These are phyloP conservation scores for Spilosoma lubricipeda DNA, from an alignment of 2,888 invertebrate genomes.

Conservation along the genomic window DNA sequence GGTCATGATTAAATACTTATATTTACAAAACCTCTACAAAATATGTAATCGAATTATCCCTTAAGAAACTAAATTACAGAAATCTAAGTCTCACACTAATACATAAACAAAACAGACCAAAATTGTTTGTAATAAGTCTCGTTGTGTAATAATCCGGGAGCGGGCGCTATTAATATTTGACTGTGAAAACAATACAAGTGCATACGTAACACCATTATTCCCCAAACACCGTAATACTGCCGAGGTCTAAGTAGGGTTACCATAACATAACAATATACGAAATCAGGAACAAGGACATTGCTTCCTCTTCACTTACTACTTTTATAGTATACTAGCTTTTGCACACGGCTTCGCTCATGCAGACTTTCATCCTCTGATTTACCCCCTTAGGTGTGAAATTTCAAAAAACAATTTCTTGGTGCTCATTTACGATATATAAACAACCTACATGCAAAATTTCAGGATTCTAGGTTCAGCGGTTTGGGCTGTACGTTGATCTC, in stretches of 20 bases:
- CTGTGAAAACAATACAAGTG: conserved; percentile 44
- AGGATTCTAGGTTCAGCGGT: too few relatives aligned
- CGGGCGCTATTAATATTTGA: conserved; percentile 49
- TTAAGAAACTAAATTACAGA: neutral
- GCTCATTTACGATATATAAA: too few relatives aligned
- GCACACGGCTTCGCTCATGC: too few relatives aligned
- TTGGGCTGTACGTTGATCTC: too few relatives aligned
- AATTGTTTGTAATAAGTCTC: conserved; percentile 35
- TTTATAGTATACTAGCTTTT: too few relatives aligned
- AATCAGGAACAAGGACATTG: neutral
- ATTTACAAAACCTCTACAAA: too few relatives aligned
- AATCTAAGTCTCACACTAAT: neutral
- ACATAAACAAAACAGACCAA: conserved; percentile 20
- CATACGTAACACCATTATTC: conserved; percentile 50
- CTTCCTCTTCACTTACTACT: neutral
- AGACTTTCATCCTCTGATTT: too few relatives aligned
- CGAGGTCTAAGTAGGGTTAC: conserved; percentile 33
- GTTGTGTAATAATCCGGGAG: conserved; percentile 31
- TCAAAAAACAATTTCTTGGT: too few relatives aligned
- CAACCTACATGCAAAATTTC: too few relatives aligned
- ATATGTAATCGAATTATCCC: neutral
- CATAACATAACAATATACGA: conserved; percentile 8
- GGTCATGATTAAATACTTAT: too few relatives aligned
- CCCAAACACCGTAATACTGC: conserved; percentile 36
- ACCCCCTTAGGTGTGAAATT: too few relatives aligned